Conservation (phyloP, 2,888 invertebrate species). For the Trissonchulus latispiculum region DNA sequence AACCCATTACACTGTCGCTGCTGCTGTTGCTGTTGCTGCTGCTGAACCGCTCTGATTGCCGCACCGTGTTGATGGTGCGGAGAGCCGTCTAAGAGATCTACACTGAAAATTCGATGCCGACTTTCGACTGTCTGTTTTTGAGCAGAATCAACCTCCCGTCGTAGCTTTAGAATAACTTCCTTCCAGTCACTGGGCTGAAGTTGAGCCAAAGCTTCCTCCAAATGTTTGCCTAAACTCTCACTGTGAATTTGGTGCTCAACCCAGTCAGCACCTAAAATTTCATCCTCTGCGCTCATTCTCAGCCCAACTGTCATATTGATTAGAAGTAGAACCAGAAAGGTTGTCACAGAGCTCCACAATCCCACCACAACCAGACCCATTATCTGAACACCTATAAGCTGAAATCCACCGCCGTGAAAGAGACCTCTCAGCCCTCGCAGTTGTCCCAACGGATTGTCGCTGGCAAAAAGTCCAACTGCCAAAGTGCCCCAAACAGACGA, state of each 20-base stretch:
- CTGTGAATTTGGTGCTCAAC: conserved; percentile 68
- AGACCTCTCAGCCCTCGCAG: conserved; percentile 52
- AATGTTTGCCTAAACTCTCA: background rate
- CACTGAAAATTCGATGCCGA: background rate
- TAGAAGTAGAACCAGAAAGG: background rate
- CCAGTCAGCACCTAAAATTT: conserved; percentile 75
- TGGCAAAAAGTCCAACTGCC: conserved; percentile 7
- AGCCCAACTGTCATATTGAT: conserved; percentile 45
- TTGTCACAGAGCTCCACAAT: conserved; percentile 59
- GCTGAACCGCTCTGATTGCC: background rate
- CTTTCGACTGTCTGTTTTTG: background rate
- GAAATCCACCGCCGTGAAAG: conserved; percentile 1
- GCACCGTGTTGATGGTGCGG: background rate
- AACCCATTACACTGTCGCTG: no score
- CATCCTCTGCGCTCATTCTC: conserved; percentile 72
- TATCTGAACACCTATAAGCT: conserved; percentile 30
- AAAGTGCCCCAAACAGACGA: conserved; percentile 15
- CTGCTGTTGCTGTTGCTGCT: background rate
- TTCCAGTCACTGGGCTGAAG: background rate
- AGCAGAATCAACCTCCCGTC: background rate
- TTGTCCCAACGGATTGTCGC: conserved; percentile 53
- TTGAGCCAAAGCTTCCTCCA: background rate
- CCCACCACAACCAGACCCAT: conserved; percentile 61
- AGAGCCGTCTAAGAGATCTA: background rate
- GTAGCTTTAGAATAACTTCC: background rate